Evolutionary conservation across 2,888 invertebrate species (phyloP), one percentile per base, ranked within the genome.

Genomic region (Drosophila histrio): DNA sequence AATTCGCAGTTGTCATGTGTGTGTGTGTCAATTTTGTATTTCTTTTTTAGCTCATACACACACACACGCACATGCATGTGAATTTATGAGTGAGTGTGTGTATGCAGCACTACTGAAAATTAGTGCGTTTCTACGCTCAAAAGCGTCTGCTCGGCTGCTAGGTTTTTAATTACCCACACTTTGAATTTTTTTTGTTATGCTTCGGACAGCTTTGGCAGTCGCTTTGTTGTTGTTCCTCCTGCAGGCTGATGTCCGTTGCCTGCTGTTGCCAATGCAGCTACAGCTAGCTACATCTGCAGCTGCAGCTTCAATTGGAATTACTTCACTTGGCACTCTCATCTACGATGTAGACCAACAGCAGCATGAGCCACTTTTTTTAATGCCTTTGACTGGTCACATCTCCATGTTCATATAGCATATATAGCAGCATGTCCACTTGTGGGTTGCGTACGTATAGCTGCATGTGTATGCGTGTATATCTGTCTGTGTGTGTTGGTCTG

Each of bases 141-240:
- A 84, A 77, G 70, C 72, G 72, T 63, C 84, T 81, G 84, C 75
- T 74, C 72, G 69, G 86, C 74, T 76, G 62, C 85, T 87, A 73
- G 72, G 86, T 88, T 88, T 89, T 87, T 87, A 87, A 87, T 87
- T 87, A 89, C 86, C 86, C 89, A 87, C 89, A 82, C 89, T 84
- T 87, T 72, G 62, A 34, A 60, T 69, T 83, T 86, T 74, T 77
- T 36, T 46, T 17, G 13, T 36, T 60, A 53, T 83, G 58, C 49
- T 70, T 41, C 49, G 52, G 13, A 57, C 47, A 64, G 56, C 60
- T 69, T 57, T 80, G 73, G 63, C 72, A 65, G 68, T 60, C 65
- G 41, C 57, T 62, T 71, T 77, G 69, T 62, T 71, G 61, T 39
- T 66, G 50, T 7, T 68, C 50, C 54, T 34, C 47, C 19, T 54